These are phyloP conservation scores for Achroia grisella DNA, from an alignment of 1,140 invertebrate species.

Conservation along the genomic window DNA sequence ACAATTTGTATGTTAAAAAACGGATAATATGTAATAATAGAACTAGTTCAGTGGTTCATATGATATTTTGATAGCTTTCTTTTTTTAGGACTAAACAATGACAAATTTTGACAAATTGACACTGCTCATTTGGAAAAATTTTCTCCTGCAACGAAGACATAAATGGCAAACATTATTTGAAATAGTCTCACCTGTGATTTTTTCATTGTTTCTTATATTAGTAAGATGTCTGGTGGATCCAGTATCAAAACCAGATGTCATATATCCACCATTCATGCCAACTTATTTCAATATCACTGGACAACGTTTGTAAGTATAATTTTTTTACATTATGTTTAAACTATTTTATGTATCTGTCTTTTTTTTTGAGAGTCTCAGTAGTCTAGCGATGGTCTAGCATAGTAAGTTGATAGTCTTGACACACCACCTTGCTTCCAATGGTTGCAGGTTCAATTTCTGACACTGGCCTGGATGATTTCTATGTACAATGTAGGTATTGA, in stretches of 20 bases:
- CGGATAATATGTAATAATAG: too few relatives aligned
- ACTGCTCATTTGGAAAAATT: slow-evolving; percentile 91
- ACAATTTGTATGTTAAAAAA: too few relatives aligned
- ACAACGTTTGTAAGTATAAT: slow-evolving; percentile 49
- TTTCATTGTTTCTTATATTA: slow-evolving; percentile 82
- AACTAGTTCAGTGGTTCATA: too few relatives aligned
- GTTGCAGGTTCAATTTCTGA: too few relatives aligned
- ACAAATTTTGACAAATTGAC: slow-evolving; percentile 74
- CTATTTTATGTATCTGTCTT: not conserved
- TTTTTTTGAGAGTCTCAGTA: too few relatives aligned
- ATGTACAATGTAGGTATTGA: too few relatives aligned
- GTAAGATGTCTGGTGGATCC: slow-evolving; percentile 76
- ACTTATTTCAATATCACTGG: slow-evolving; percentile 59
- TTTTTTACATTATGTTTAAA: slow-evolving; percentile 1
- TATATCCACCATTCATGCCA: slow-evolving; percentile 52
- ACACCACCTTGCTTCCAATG: too few relatives aligned
- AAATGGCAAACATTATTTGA: slow-evolving; percentile 84
- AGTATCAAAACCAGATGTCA: slow-evolving; percentile 44
- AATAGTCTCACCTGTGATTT: slow-evolving; percentile 81
- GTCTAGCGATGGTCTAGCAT: too few relatives aligned
- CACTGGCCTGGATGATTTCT: too few relatives aligned
- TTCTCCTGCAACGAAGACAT: slow-evolving; percentile 83
- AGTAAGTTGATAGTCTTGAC: too few relatives aligned
- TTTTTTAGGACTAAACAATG: slow-evolving; percentile 36
- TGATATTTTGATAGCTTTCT: not conserved